Base-by-base conservation (phyloP, 2,888 invertebrate species). In the Leuctra nigra region DNA sequence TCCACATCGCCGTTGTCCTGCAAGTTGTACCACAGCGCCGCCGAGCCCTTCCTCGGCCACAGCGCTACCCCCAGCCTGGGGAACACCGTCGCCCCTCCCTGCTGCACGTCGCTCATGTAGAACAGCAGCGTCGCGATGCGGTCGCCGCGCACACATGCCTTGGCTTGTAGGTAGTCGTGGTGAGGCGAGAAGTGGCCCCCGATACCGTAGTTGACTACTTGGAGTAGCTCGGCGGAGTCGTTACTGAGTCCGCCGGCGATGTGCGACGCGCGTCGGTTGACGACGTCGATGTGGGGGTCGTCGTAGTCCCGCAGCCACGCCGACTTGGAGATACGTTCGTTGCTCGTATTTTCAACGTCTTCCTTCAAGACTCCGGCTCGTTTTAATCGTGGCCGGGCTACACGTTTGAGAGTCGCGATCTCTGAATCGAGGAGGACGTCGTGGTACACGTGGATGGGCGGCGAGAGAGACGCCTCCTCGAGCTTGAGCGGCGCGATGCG, bases 21-120 rank as follows among this genome's bases (percentile, higher is more conserved):
- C 62, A 98, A 78, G 75, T 98, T 98, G 71, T 87, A 82, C 98
- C 98, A 98, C 75, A 94, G 95, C 2, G 92, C 91, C 9, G 96
- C 96, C 16, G 91, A 81, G n/a, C 94, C 89, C 73, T 89, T 91
- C 66, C 81, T 81, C 0, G 99, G 98, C 80, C 86, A 88, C 55
- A 98, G 73, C 23, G 91, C 83, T 25, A 90, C 79, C 14, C 87
- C 87, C 23, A 97, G 77, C 61, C 85, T 82, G 0, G 97, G 93
- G 73, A 99, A 99, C 16, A 98, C 98, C 0, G 98, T 99, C 4
- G 95, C 96, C 16, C 98, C 98, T 2, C 99, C 99, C 70, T 94
- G 95, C 55, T 89, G 84, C 23, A 98, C 98, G 68, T 97, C 94
- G 61, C 90, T 91, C 94, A 98, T 94, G 11, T 29, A 29, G 29